These are phyloP conservation scores for Harmothoe impar DNA, from an alignment of 2,888 invertebrate genomes.

Conservation along the genomic window DNA sequence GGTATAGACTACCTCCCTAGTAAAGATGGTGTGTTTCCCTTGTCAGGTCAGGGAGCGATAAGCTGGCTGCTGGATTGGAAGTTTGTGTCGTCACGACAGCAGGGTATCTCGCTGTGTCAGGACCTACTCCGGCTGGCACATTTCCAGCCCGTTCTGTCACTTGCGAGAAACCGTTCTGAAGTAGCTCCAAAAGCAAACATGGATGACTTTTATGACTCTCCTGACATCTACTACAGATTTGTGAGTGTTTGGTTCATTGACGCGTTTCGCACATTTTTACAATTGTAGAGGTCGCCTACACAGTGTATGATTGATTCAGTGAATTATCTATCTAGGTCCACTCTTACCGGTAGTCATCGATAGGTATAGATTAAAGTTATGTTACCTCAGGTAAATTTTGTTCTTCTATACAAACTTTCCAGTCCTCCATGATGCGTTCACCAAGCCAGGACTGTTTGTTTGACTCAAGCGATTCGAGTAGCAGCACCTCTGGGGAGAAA, in stretches of 20 bases:
- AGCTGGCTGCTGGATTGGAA: conserved; percentile 80
- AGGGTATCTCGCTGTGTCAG: conserved; percentile 77
- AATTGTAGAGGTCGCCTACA: not conserved
- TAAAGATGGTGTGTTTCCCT: too few species aligned
- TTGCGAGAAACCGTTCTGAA: conserved; percentile 27
- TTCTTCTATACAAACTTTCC: not conserved
- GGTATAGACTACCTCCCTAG: too few species aligned
- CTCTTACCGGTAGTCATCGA: too few species aligned
- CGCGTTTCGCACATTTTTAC: not conserved
- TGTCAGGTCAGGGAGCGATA: conserved; percentile 75
- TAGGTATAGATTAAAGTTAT: too few species aligned
- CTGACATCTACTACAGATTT: conserved; percentile 79
- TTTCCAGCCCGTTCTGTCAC: conserved; percentile 77
- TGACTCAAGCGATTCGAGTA: conserved; percentile 77
- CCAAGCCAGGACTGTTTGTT: conserved; percentile 2
- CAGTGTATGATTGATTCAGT: too few species aligned
- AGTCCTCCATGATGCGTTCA: conserved; percentile 48
- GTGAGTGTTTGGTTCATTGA: conserved; percentile 71
- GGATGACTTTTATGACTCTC: conserved; percentile 76
- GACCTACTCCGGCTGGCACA: conserved; percentile 78
- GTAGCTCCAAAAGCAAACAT: conserved; percentile 66
- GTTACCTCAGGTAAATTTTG: too few species aligned
- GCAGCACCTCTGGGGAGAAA: conserved; percentile 77
- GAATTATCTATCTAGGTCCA: too few species aligned
- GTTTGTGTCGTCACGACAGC: conserved; percentile 76